Base-by-base conservation (phyloP, 2,113 vertebrate genomes). In the Phocoena sinus region DNA sequence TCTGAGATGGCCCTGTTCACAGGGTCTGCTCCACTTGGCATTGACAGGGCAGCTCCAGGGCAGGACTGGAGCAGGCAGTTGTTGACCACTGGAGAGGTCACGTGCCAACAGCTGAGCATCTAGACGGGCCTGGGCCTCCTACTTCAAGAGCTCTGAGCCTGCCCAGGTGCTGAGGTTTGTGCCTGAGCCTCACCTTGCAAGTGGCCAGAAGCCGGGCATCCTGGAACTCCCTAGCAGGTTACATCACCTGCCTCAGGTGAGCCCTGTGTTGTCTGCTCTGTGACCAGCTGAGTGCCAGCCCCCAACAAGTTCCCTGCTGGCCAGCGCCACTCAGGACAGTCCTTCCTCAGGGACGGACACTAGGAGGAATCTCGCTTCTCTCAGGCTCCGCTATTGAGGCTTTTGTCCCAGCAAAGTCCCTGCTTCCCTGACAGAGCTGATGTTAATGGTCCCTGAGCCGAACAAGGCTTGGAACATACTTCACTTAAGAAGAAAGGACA, bases 401-500 rank as follows among this genome's bases (percentile, higher is more conserved):
- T 56, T 80, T 31, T n/a, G 15, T 85, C 65, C 50, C 79, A 71
- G 71, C 62, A 18, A 38, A 73, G 18, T 58, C 71, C 85, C 89
- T 76, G 47, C 85, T 63, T 93, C 60, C 20, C 68, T 83, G 88
- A 83, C 62, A 83, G 73, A 33, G 77, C 79, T 96, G 83, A 94
- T 80, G 53, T 80, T 89, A 88, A 85, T 50, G 82, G 76, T 81
- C 60, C 71, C 53, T 20, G 70, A 96, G 74, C 58, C 3, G 10
- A 97, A 62, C 58, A 95, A 84, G 84, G 70, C 31, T 76, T 17
- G 50, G 88, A 92, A 94, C 60, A 76, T 9, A 33, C 74, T 98
- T 96, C 83, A 83, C 91, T 91, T 81, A 41, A 80, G 92, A 94
- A 97, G 92, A 91, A 94, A 65, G 41, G 83, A 94, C 70, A 95